Evolutionary conservation across 1,140 invertebrate genomes (phyloP), one percentile per base, ranked within the genome.

Genomic region (Neodiprion lecontei): DNA sequence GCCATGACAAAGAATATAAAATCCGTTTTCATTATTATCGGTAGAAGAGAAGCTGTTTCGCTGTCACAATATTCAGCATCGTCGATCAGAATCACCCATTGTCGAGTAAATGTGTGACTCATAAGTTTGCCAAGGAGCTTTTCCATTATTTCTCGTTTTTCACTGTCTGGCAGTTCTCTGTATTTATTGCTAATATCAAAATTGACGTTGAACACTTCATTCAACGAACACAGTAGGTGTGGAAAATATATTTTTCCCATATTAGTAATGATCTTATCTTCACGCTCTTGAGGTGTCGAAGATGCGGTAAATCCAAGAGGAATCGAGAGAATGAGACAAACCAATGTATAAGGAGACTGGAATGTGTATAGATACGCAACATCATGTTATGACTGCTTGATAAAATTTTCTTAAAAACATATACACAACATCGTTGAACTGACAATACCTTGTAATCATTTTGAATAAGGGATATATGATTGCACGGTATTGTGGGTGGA

Each of bases 1-100:
- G 79, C 78, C 9, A 88, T 14, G 1, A 88, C 74, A n/a, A 87
- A 86, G 17, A 87, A 78, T 7, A 84, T 65, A 49, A 78, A 74
- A 48, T 84, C 78, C 21, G 76, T 77, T 65, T 84, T 81, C 0
- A 88, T 76, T 0, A 92, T 76, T 9, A 86, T 80, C 0, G 85
- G 74, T 7, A 92, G 75, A 0, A 91, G 50, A 1, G 82, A 76
- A 83, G 91, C 87, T 0, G 92, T 91, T 70, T 91, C 88, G 0
- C 87, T 77, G 70, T 92, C 92, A 3, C 88, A 83, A 70, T 87
- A 83, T 74, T 92, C 89, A 0, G 85, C 85, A 69, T 91, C 87
- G 69, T 91, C 90, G 8, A 92, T 85, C 0, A 89, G 86, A n/a
- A 91, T 75, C 4, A 92, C 79, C 87, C 89, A 90, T 4, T 90